Percentiles rank a stretch among this genome's conserved stretches.
phyloP scores from a whole-genome alignment of 2,113 vertebrate genomes.

The Tyto alba region DNA sequence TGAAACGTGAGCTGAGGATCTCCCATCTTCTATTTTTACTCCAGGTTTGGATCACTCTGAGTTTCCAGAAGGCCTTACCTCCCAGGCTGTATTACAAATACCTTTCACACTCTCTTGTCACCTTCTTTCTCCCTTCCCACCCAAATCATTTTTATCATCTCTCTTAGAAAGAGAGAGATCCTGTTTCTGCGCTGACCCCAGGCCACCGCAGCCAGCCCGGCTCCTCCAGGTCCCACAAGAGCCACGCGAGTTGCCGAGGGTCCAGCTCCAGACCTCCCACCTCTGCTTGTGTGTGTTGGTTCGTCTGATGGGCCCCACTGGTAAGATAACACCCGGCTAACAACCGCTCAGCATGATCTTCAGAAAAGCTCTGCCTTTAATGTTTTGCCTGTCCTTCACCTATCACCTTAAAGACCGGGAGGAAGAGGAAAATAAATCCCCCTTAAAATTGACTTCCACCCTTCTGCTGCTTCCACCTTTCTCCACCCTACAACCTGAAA shows the following conservation, averaged over 20 bases:
- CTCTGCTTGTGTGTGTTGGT: not conserved
- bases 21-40: constrained; percentile 29
- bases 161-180: not conserved
- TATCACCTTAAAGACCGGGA: not conserved
- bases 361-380: not conserved
- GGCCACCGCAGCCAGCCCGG: not conserved
- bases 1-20: not conserved
- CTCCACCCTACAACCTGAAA: not conserved
- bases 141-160: not conserved
- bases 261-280: not conserved
- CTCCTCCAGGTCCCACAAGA: not conserved
- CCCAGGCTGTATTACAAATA: not conserved
- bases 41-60: not conserved
- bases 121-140: not conserved
- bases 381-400: fast-evolving
- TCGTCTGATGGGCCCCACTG: not conserved
- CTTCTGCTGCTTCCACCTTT: not conserved
- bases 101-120: not conserved
- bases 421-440: not conserved
- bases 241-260: not conserved
- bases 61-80: not conserved
- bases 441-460: not conserved
- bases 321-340: not conserved
- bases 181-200: not conserved
- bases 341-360: not conserved